These are phyloP conservation scores for Nettapus auritus DNA, from an alignment of 2,113 vertebrate species.

Conservation along the genomic window DNA sequence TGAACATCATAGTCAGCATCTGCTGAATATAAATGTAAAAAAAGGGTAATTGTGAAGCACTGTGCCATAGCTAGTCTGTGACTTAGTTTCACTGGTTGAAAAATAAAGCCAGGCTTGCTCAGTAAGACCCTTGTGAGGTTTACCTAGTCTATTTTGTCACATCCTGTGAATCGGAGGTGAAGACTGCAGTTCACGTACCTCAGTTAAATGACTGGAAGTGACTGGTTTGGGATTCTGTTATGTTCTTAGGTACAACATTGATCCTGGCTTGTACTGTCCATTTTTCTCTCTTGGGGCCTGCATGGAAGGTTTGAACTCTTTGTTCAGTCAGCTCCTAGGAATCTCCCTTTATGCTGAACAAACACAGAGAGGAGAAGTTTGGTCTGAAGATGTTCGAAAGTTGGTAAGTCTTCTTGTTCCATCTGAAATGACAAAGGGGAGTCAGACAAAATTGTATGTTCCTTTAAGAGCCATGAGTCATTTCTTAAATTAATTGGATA, in stretches of 20 bases:
- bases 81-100: neutral
- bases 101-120: neutral
- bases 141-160: neutral
- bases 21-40: neutral
- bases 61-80: neutral
- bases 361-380: slow-evolving; percentile 89
- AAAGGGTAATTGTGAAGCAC: neutral
- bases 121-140: neutral
- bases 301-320: slow-evolving; percentile 93
- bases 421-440: neutral
- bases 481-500: neutral
- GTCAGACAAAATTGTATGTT: neutral
- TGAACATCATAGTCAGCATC: neutral
- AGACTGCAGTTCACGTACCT: neutral
- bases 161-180: neutral
- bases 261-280: slow-evolving; percentile 92
- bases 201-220: neutral
- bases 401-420: slow-evolving; percentile 80
- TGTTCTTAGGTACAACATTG: slow-evolving; percentile 89
- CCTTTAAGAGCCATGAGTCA: neutral
- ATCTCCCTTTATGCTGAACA: slow-evolving; percentile 89
- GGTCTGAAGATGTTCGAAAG: slow-evolving; percentile 93
- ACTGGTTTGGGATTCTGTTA: neutral
- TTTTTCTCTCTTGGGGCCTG: slow-evolving; percentile 94
- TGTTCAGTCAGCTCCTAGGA: slow-evolving; percentile 90